Base-by-base conservation (phyloP, 2,797 vertebrate genomes). In the Astyanax mexicanus region DNA sequence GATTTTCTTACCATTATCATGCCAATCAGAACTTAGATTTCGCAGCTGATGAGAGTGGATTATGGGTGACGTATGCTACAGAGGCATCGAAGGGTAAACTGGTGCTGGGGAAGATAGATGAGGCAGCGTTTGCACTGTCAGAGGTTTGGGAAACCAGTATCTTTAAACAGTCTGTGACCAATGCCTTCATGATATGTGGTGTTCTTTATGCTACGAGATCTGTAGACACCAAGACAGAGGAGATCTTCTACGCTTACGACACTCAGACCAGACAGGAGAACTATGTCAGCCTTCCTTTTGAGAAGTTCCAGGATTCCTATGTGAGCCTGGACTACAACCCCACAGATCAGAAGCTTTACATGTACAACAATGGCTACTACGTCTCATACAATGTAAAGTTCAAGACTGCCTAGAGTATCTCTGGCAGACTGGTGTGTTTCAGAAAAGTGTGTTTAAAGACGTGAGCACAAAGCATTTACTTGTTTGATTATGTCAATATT, bases 61-160 rank as follows among this genome's bases (percentile, higher is more conserved):
- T 93, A 32, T 95, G 92, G 93, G 88, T 93, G 19, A 87, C 93
- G 23, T 94, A 91, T 25, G 89, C 91, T 17, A 91, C 92, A 0
- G 89, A 87, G 5, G 57, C 67, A 2, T 87, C 88, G 49, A 90
- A 80, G 11, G 93, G 92, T 5, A 93, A 90, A 67, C 83, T 93
- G 3, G 72, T 92, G 23, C 49, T 94, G 1, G 89, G 89, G 61
- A 92, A 89, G 68, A 71, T 91, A 74, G 77, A 91, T 44, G 86
- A 88, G 51, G 75, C 81, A 42, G 78, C 86, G 0, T 91, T 92
- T 72, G 86, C 80, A 6, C 69, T 91, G 3, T 73, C 79, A 32
- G 54, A 84, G 8, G 69, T 85, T 62, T 89, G 84, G 88, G 79
- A 74, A 21, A 91, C 90, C 0, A 70, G 13, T 2, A 78, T 68